These are phyloP conservation scores for Caenorhabditis brenneri DNA, from an alignment of 1,140 invertebrate species.

Conservation along the genomic window DNA sequence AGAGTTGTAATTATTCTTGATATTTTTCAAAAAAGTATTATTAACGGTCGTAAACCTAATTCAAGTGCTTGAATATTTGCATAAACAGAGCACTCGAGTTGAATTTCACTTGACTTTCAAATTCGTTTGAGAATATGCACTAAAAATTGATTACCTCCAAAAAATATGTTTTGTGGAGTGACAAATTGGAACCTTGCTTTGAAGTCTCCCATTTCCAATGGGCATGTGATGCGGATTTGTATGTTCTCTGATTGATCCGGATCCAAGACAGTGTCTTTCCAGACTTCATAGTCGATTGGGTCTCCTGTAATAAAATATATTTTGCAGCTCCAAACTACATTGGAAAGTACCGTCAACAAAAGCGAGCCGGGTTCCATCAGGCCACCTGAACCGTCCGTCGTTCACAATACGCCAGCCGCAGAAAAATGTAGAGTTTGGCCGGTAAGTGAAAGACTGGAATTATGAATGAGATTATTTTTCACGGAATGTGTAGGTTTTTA, in stretches of 20 bases:
- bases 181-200: constrained; percentile 24
- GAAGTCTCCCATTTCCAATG: constrained; percentile 13
- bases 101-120: too few relatives aligned
- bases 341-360: constrained; percentile 32
- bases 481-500: neutral
- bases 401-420: neutral
- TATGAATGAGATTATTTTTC: too few relatives aligned
- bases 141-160: too few relatives aligned
- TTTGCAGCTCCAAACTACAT: too few relatives aligned
- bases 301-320: neutral
- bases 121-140: too few relatives aligned
- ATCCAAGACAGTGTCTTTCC: constrained; percentile 10
- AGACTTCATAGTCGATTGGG: constrained; percentile 16
- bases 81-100: too few relatives aligned
- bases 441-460: constrained; percentile 7
- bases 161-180: constrained; percentile 27
- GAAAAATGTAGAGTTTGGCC: neutral
- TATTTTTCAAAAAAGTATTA: too few relatives aligned
- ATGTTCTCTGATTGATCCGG: constrained; percentile 29
- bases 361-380: neutral
- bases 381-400: constrained; percentile 18
- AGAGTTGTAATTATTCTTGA: too few relatives aligned
- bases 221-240: constrained; percentile 7
- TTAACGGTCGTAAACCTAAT: too few relatives aligned
- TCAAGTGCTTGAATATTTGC: too few relatives aligned